Base-by-base conservation (phyloP, 2,113 vertebrate genomes). In the Polypterus bichir region DNA sequence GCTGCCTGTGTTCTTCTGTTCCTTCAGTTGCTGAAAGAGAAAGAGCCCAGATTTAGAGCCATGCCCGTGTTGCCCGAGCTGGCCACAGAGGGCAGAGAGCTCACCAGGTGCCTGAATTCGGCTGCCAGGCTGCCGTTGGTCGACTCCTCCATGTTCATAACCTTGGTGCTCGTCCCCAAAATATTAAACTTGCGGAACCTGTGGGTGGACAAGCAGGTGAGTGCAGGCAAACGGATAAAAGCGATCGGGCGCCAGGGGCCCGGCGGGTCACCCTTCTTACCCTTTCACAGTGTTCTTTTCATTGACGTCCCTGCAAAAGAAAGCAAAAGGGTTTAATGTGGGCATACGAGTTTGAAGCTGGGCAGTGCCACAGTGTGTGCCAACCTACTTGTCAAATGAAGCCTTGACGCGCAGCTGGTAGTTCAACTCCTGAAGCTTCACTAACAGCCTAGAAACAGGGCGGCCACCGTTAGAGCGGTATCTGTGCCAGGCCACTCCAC, bases 141-240 rank as follows among this genome's bases (percentile, higher is more conserved):
- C 2, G 92, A 98, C 69, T 99, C 95, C 68, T 98, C 95, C 92
- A 98, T 96, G 81, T 98, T 99, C 94, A 99, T 97, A 8, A 99
- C 92, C 78, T 99, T 99, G 1, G 90, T 92, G 70, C 87, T 90
- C 2, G 96, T 97, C 59, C 96, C 96, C 78, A 99, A 74, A 73
- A 98, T 97, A 72, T 99, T 99, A 70, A 99, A 99, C 76, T 93
- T 97, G 8, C 96, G 84, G 66, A 94, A 97, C 47, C 96, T 98
- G 69, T 27, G 65, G 0, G 64, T 3, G 27, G 57, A 70, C 54
- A 67, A 9, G 63, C 5, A 66, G 7, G 69, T 27, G 27, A 27
- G 27, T 27, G 27, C 27, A 55, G 4, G 10, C 27, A 10, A 55
- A 27, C 27, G 27, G 27, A 27, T 27, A 27, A 27, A 27, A 27